phyloP scores from a whole-genome alignment of 2,888 invertebrate genomes.

The Sabellastarte sp. region DNA sequence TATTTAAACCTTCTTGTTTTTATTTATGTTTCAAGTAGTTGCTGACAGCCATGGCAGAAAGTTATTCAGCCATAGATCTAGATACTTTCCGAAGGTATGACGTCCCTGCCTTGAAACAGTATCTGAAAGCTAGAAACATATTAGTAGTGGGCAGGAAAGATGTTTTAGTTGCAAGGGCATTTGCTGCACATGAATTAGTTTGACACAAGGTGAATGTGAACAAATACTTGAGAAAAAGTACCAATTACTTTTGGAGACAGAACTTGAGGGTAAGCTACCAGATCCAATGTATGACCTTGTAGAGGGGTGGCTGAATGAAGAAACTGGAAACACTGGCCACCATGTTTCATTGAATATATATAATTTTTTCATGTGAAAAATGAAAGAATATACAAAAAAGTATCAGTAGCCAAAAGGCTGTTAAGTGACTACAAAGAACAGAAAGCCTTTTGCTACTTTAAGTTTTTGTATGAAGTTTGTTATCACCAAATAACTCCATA shows the following conservation, averaged over 20 bases:
- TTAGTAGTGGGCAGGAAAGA: not conserved
- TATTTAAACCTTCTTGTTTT: too few relatives aligned
- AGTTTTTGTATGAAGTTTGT: not conserved
- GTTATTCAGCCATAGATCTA: not conserved
- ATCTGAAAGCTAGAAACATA: not conserved
- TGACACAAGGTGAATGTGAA: too few relatives aligned
- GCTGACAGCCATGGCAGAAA: too few relatives aligned
- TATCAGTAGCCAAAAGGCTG: not conserved
- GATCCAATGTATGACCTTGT: not conserved
- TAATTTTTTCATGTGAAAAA: not conserved
- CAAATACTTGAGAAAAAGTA: too few relatives aligned
- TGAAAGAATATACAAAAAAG: not conserved
- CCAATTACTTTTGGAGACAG: too few relatives aligned
- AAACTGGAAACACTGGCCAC: not conserved
- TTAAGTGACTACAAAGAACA: not conserved
- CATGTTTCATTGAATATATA: not conserved
- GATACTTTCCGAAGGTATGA: not conserved
- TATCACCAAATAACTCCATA: not conserved
- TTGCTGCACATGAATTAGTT: not conserved
- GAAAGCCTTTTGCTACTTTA: not conserved
- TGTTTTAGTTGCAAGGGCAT: not conserved
- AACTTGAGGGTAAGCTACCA: too few relatives aligned
- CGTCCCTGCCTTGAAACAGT: not conserved
- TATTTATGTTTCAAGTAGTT: too few relatives aligned
- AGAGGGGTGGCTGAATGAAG: not conserved